Percentiles rank a stretch among this genome's conserved stretches.
Conservation (phyloP, 2,888 invertebrate species). For the Noctua janthina region DNA sequence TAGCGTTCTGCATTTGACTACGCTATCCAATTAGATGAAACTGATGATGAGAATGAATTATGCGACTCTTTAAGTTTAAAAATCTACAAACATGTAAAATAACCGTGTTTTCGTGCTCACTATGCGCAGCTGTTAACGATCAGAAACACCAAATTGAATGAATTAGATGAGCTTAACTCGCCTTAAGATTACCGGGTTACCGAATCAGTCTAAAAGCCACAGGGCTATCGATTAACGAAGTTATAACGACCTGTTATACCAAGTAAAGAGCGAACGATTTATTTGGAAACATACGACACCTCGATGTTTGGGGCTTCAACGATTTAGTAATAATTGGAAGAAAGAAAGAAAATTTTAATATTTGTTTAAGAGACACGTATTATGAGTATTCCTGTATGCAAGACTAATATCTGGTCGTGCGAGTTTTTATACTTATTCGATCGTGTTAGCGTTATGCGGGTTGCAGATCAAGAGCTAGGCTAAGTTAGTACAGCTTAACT, state of each 20-base stretch:
- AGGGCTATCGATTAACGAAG: slow-evolving; percentile 43
- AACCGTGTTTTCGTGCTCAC: neutral
- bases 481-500: too few relatives aligned
- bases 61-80: neutral
- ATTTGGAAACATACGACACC: slow-evolving; percentile 32
- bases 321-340: neutral
- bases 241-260: slow-evolving; percentile 21
- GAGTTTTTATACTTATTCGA: neutral
- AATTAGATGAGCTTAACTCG: neutral
- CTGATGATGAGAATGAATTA: neutral
- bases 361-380: neutral
- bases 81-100: neutral
- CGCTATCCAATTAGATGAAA: neutral
- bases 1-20: neutral
- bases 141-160: neutral
- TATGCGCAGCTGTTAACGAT: neutral
- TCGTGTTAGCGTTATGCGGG: neutral
- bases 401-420: neutral
- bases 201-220: neutral
- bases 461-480: too few relatives aligned
- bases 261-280: slow-evolving; percentile 20
- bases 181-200: neutral
- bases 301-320: neutral
- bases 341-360: neutral
- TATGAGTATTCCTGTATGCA: neutral